Base-by-base conservation (phyloP, 2,113 vertebrate species). In the Cathartes aura region DNA sequence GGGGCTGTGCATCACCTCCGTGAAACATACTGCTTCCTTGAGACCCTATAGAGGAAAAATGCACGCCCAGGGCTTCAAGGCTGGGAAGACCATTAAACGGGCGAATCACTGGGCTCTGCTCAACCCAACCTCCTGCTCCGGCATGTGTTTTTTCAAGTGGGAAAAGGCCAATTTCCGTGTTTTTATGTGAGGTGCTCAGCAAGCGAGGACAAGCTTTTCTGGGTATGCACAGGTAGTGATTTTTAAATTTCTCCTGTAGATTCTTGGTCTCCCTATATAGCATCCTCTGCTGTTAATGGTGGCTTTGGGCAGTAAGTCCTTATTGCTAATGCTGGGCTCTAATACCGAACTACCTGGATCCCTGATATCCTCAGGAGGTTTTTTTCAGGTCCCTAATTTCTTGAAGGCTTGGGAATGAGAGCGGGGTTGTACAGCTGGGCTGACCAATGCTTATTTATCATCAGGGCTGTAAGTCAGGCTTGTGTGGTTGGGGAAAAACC, bases 251-350 rank as follows among this genome's bases (percentile, higher is more conserved):
- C 38, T 53, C 10, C 30, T 71, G 0, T 43, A 38, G 32, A 22
- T 50, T 72, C 42, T 91, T 85, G 32, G 17, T 78, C 9, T 56
- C 29, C 12, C 29, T 67, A 0, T 5, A 15, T 1, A 55, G 24
- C 20, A 27, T 43, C 26, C 8, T n/a, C 16, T 29, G 3, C 13
- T 2, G 8, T 30, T 19, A 8, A 1, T 2, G 27, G 29, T 66
- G 89, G 38, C 52, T 73, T 80, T 59, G 59, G 66, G 34, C 34
- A 29, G 20, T 30, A 23, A 24, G 17, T 56, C 30, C n/a, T 18
- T 63, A 5, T 71, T 23, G 17, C 34, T 45, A 18, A 18, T 2
- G 19, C 60, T 40, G 71, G 40, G 29, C 47, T 4, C 23, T 29
- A 24, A 40, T 13, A 10, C 36, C 0, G 14, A 68, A 20, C 42